These are phyloP conservation scores for Prorops nasuta DNA, from an alignment of 1,140 invertebrate genomes.

Conservation along the genomic window DNA sequence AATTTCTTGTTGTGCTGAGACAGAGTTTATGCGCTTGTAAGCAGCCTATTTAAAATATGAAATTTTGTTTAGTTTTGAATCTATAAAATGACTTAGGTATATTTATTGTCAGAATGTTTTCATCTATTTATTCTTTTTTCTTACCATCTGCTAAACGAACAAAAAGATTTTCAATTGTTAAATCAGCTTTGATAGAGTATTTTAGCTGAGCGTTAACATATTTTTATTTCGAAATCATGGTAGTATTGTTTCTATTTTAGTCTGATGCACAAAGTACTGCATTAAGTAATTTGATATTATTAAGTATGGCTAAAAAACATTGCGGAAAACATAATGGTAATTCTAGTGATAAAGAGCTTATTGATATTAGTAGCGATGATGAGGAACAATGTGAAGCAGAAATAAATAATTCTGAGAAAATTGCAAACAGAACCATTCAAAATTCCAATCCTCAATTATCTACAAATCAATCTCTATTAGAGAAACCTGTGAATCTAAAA, in stretches of 20 bases:
- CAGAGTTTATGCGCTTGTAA: too few species aligned
- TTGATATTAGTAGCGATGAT: conserved; percentile 58
- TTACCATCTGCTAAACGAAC: too few species aligned
- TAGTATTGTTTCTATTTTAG: conserved; percentile 30
- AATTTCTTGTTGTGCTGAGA: too few species aligned
- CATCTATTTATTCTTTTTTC: too few species aligned
- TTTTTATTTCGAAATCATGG: conserved; percentile 15
- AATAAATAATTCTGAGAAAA: not conserved
- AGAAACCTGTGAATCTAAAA: conserved; percentile 1
- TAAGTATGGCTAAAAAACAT: conserved; percentile 48
- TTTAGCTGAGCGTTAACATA: too few species aligned
- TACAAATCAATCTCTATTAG: not conserved
- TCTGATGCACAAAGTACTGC: conserved; percentile 36
- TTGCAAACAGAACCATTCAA: not conserved
- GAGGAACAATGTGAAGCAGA: conserved; percentile 27
- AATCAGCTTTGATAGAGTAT: too few species aligned
- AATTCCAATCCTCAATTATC: not conserved
- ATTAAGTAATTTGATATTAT: conserved; percentile 27
- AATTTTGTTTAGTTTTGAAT: too few species aligned
- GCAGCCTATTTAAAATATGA: too few species aligned
- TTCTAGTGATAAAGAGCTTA: conserved; percentile 53
- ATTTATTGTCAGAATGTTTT: too few species aligned
- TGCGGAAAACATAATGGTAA: conserved; percentile 47
- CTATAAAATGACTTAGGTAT: too few species aligned
- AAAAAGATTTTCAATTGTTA: too few species aligned